Percentiles rank a stretch among this genome's conserved stretches.
Conservation (phyloP, 2,888 invertebrate species). For the Ormyrus thymus region DNA sequence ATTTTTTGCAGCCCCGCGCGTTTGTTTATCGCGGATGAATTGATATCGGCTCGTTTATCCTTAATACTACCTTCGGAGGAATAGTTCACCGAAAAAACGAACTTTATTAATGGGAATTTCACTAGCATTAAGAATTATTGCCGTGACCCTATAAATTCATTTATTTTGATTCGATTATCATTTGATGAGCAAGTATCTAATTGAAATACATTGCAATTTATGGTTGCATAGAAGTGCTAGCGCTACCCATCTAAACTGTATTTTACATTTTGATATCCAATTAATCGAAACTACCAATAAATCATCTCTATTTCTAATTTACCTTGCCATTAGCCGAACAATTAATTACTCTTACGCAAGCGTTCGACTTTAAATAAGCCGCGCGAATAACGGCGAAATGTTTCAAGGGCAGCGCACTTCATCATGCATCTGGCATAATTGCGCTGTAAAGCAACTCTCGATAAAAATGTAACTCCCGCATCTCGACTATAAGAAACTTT, state of each 20-base stretch:
- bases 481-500: slow-evolving; percentile 4
- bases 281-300: background rate
- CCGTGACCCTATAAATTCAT: background rate
- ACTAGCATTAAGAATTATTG: too few relatives aligned
- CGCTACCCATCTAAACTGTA: too few relatives aligned
- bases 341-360: slow-evolving; percentile 14
- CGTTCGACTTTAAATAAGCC: too few relatives aligned
- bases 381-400: background rate
- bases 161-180: slow-evolving; percentile 8
- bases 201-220: slow-evolving; percentile 8
- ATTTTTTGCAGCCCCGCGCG: too few relatives aligned
- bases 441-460: background rate
- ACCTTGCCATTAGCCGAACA: background rate
- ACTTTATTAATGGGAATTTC: too few relatives aligned
- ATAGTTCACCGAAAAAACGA: too few relatives aligned
- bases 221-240: background rate
- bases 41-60: too few relatives aligned
- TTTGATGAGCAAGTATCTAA: slow-evolving; percentile 15
- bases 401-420: slow-evolving; percentile 11
- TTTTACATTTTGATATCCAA: too few relatives aligned
- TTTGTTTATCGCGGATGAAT: too few relatives aligned
- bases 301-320: slow-evolving; percentile 14
- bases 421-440: background rate
- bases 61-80: too few relatives aligned
- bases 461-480: background rate